Conservation (phyloP, 2,888 invertebrate genomes). For the Ectropis crepuscularia region DNA sequence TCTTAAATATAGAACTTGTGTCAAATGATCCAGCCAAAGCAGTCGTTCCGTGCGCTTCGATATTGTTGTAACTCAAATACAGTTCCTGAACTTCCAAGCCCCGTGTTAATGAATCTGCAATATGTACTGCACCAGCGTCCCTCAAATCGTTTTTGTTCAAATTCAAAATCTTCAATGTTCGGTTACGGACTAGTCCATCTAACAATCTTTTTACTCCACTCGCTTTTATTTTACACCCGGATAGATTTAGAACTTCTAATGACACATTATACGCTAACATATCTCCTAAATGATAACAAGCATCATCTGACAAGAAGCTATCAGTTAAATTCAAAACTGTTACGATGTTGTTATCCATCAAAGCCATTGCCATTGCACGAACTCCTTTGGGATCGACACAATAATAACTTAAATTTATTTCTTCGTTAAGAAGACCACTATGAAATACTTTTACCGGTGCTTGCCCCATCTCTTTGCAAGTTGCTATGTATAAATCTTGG, state of each 20-base stretch:
- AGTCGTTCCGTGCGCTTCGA: conserved; percentile 54
- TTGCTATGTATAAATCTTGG: conserved; percentile 62
- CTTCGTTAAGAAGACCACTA: conserved; percentile 51
- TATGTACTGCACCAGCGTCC: conserved; percentile 29
- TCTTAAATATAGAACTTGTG: conserved; percentile 55
- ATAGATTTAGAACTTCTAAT: conserved; percentile 59
- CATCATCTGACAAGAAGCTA: conserved; percentile 65
- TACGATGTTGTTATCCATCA: conserved; percentile 61
- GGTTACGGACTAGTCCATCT: conserved; percentile 26
- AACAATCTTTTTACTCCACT: conserved; percentile 26
- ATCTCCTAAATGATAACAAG: conserved; percentile 67
- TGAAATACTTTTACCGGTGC: conserved; percentile 59
- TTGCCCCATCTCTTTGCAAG: conserved; percentile 65
- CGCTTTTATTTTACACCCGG: conserved; percentile 60
- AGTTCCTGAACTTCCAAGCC: conserved; percentile 57
- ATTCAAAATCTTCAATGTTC: conserved; percentile 30
- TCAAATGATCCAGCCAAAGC: conserved; percentile 59
- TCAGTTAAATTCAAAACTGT: conserved; percentile 60
- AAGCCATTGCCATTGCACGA: conserved; percentile 64
- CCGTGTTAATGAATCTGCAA: conserved; percentile 35
- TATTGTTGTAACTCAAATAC: conserved; percentile 60
- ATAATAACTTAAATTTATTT: conserved; percentile 68
- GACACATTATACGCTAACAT: conserved; percentile 60
- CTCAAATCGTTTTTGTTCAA: conserved; percentile 34
- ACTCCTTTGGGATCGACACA: conserved; percentile 63